Conservation (phyloP, 1,140 invertebrate genomes). For the Sesamia nonagrioides region DNA sequence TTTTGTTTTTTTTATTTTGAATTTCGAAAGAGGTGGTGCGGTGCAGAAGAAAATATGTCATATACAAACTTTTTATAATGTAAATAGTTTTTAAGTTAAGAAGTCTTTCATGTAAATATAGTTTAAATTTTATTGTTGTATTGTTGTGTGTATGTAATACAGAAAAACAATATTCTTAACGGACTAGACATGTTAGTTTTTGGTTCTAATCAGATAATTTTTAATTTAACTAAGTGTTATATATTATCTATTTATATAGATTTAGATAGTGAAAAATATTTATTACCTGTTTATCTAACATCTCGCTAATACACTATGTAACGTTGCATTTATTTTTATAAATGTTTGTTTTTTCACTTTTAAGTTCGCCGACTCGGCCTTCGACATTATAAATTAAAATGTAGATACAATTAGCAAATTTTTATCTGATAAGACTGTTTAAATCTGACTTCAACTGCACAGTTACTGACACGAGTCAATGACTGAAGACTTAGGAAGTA, state of each 20-base stretch:
- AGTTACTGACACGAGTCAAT: neutral
- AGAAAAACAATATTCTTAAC: too few species aligned
- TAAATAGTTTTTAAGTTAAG: too few species aligned
- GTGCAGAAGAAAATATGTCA: too few species aligned
- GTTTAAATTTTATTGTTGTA: too few species aligned
- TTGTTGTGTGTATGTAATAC: too few species aligned
- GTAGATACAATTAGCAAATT: neutral
- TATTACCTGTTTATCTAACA: neutral
- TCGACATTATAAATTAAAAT: neutral
- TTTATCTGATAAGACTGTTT: constrained; percentile 3
- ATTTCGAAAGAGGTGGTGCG: too few species aligned
- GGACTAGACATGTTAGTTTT: too few species aligned
- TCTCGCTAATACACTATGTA: neutral
- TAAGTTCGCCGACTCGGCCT: neutral
- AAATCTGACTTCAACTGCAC: neutral
- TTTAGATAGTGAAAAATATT: neutral
- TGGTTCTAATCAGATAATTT: constrained; percentile 1
- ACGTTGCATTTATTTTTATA: neutral
- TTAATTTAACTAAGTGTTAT: neutral
- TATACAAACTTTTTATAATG: too few species aligned
- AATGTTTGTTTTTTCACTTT: neutral
- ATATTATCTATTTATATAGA: neutral
- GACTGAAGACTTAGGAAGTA: too few species aligned
- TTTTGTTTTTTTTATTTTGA: too few species aligned
- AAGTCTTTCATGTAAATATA: too few species aligned